phyloP scores from a whole-genome alignment of 2,113 vertebrate species.

The Dermatemys mawii region DNA sequence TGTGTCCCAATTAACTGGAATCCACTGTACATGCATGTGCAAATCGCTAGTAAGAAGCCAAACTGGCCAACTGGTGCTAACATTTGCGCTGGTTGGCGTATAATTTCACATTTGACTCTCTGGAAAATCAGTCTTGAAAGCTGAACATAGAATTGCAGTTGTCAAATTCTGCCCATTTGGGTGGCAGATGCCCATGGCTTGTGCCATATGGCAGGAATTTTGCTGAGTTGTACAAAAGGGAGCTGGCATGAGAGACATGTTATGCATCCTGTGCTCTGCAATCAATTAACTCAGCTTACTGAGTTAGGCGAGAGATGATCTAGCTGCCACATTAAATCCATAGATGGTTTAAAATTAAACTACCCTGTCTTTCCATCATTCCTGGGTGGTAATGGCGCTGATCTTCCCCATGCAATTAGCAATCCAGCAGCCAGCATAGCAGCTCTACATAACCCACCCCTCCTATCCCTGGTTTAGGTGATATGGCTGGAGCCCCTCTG shows the following conservation, averaged over 20 bases:
- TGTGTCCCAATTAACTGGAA: too few relatives aligned
- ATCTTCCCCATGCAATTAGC: accelerated
- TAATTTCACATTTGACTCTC: neutral
- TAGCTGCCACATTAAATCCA: neutral
- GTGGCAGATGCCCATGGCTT: neutral
- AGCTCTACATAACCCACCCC: neutral
- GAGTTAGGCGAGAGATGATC: neutral
- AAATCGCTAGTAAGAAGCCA: neutral
- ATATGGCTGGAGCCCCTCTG: accelerated
- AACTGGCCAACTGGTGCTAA: neutral
- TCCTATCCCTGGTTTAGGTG: neutral
- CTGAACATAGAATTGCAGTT: neutral
- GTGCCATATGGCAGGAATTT: neutral
- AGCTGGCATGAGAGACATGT: accelerated
- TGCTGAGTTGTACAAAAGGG: neutral
- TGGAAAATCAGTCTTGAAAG: neutral
- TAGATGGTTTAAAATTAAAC: neutral
- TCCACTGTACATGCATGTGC: too few relatives aligned
- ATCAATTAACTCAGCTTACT: neutral
- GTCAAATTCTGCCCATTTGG: neutral
- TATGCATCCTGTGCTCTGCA: neutral
- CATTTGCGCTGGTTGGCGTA: neutral
- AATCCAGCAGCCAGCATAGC: accelerated
- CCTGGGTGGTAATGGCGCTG: neutral
- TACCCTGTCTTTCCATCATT: neutral